These are phyloP conservation scores for Sinocyclocheilus anophthalmus DNA, from an alignment of 2,113 vertebrate genomes.

Conservation along the genomic window DNA sequence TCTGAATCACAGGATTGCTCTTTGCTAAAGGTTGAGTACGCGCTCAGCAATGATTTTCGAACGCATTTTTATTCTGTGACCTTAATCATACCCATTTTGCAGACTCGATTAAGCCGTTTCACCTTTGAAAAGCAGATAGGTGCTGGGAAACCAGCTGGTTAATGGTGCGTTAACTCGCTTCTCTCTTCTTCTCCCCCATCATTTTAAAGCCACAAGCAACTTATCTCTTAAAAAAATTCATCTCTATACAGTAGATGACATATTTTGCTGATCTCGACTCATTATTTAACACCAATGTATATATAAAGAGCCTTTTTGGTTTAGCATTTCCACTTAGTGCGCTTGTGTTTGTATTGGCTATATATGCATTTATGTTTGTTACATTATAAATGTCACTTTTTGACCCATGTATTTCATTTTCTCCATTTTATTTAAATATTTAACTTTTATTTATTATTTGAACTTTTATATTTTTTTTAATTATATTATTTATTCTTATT, in stretches of 20 bases:
- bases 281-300: neutral
- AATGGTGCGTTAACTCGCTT: neutral
- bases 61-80: neutral
- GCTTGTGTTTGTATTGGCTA: no score
- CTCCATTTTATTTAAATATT: no score
- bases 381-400: no score
- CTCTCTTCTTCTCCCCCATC: neutral
- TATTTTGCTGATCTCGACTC: neutral
- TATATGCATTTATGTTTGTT: neutral
- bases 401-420: no score
- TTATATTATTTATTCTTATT: no score
- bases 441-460: no score
- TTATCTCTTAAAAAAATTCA: neutral
- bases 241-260: neutral
- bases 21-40: slow-evolving; percentile 5
- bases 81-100: slow-evolving; percentile 24
- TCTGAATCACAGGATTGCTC: slow-evolving; percentile 24
- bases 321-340: neutral
- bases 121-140: slow-evolving; percentile 20
- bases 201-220: neutral
- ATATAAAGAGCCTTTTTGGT: neutral
- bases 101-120: slow-evolving; percentile 25
- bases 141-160: slow-evolving; percentile 21
- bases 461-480: no score
- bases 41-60: neutral